A percentile compares a stretch with the other conserved stretches of the same genome.
These are phyloP conservation scores for Hetaerina americana DNA, from an alignment of 1,140 invertebrate species.

Conservation along the genomic window DNA sequence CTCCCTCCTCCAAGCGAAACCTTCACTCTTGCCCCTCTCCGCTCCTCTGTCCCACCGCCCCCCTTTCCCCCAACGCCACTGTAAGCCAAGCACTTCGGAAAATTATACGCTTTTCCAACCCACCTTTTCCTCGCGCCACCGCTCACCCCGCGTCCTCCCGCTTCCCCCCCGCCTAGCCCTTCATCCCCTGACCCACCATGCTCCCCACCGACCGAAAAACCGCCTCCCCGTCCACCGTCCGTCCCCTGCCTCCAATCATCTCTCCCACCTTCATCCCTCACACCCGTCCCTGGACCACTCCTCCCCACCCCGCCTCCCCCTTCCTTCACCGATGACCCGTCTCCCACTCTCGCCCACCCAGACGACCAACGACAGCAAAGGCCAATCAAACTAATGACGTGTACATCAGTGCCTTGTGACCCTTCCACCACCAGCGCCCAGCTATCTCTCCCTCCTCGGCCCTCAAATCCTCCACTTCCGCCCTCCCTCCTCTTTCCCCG, in stretches of 20 bases:
- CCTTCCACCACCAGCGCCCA: background rate
- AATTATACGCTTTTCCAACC: background rate
- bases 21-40: background rate
- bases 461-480: background rate
- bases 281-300: too few species aligned
- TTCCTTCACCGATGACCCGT: too few species aligned
- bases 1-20: too few species aligned
- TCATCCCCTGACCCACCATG: background rate
- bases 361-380: background rate
- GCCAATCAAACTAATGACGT: background rate
- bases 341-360: too few species aligned
- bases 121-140: background rate
- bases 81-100: background rate
- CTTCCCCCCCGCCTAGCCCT: background rate
- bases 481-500: background rate
- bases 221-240: background rate
- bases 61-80: background rate
- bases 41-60: background rate
- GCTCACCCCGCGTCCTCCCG: background rate
- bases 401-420: background rate
- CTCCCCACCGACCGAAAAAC: background rate
- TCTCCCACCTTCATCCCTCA: background rate
- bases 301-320: too few species aligned
- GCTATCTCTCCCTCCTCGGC: background rate
- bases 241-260: background rate